phyloP scores from a whole-genome alignment of 1,140 invertebrate species.

The Drosophila bifasciata region DNA sequence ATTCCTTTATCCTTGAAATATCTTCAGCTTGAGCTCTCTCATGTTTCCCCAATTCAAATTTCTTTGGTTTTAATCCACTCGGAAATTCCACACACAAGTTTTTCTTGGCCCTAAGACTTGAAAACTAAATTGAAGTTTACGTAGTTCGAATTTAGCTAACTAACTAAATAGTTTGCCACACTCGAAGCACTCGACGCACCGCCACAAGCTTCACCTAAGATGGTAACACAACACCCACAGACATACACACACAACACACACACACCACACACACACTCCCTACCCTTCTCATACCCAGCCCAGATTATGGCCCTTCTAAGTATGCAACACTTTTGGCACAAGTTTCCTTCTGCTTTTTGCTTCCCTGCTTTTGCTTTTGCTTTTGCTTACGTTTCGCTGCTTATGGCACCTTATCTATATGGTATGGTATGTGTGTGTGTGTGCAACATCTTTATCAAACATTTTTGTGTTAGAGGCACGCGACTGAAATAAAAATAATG shows the following conservation, averaged over 20 bases:
- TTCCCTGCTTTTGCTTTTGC: not conserved
- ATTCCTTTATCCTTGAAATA: no score
- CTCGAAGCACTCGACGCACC: no score
- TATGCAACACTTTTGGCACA: constrained; percentile 18
- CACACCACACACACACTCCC: no score
- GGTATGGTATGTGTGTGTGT: constrained; percentile 4
- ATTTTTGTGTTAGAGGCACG: constrained; percentile 65
- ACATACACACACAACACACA: no score
- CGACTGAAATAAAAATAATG: constrained; percentile 76
- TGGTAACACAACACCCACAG: not conserved
- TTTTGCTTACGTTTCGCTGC: not conserved
- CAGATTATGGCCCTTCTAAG: constrained; percentile 28
- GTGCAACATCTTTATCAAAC: constrained; percentile 56
- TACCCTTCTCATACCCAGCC: not conserved
- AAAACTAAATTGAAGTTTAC: constrained; percentile 21
- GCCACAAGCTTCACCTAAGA: not conserved
- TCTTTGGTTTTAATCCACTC: not conserved
- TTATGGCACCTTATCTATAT: constrained; percentile 30
- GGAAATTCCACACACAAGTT: not conserved
- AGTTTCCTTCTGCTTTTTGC: not conserved
- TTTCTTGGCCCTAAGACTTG: not conserved
- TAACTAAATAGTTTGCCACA: constrained; percentile 20
- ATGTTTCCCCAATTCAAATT: not conserved
- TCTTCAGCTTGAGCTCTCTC: no score
- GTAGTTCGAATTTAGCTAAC: constrained; percentile 15